phyloP scores from a whole-genome alignment of 2,113 vertebrate species.

The Ctenodactylus gundi region DNA sequence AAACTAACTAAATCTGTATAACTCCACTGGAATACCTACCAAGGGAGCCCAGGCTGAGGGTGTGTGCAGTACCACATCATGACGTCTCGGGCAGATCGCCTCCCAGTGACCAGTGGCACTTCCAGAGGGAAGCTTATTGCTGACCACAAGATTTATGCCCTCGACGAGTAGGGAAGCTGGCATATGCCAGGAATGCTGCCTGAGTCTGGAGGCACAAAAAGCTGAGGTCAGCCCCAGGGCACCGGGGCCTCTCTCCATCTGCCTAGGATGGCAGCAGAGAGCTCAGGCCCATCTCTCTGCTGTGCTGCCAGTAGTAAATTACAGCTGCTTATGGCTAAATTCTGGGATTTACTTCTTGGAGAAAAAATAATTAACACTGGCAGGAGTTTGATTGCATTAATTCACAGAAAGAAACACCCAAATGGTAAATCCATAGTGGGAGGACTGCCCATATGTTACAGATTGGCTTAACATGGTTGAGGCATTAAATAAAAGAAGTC shows the following conservation, averaged over 20 bases:
- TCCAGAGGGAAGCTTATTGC: not conserved
- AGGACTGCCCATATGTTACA: conserved; percentile 88
- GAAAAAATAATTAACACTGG: conserved; percentile 87
- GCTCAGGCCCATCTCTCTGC: not conserved
- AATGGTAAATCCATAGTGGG: conserved; percentile 85
- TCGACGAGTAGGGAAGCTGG: not conserved
- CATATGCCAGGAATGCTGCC: not conserved
- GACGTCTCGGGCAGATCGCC: rapidly evolving
- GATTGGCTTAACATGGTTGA: conserved; percentile 87
- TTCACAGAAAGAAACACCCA: conserved; percentile 84
- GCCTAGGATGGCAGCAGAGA: not conserved
- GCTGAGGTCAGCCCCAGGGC: conserved; percentile 26
- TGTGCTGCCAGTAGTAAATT: conserved; percentile 66
- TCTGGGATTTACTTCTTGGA: conserved; percentile 83
- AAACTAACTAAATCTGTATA: not conserved
- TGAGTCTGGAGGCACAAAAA: not conserved
- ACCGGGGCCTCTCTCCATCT: not conserved
- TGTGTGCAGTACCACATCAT: rapidly evolving
- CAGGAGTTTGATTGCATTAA: conserved; percentile 86
- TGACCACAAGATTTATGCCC: not conserved
- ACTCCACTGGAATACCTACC: not conserved
- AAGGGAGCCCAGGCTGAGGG: not conserved
- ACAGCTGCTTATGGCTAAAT: conserved; percentile 82
- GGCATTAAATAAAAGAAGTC: conserved; percentile 88
- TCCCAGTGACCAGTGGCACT: not conserved